phyloP scores from a whole-genome alignment of 92 coral and sea anemone species.

The Palythoa caribaeorum region DNA sequence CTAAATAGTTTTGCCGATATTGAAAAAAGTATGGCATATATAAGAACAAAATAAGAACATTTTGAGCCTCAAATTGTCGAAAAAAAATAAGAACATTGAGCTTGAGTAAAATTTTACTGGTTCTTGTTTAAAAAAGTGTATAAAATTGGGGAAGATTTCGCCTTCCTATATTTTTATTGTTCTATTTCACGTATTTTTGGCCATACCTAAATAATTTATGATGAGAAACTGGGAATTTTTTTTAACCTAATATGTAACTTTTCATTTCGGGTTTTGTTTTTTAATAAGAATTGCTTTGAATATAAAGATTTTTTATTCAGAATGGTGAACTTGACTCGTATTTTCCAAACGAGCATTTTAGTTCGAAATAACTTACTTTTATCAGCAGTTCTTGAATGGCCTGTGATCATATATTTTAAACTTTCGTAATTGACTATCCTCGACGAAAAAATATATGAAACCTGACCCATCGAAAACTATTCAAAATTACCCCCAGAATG shows the following conservation, averaged over 20 bases:
- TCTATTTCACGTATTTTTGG: not conserved
- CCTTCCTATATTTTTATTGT: not conserved
- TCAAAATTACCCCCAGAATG: not conserved
- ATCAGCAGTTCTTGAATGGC: not conserved
- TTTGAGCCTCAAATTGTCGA: no score
- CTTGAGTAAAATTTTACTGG: no score
- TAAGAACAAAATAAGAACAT: no score
- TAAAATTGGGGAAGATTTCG: not conserved
- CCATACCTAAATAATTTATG: not conserved
- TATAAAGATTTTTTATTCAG: slow-evolving; percentile 1
- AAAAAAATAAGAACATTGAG: no score
- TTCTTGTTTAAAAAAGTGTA: no score
- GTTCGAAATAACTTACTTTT: not conserved
- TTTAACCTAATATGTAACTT: not conserved
- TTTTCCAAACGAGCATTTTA: not conserved
- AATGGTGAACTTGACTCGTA: not conserved
- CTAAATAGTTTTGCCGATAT: no score
- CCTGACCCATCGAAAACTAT: slow-evolving; percentile 2
- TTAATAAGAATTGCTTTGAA: not conserved
- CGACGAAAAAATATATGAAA: not conserved
- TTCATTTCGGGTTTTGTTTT: not conserved
- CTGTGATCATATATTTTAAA: not conserved
- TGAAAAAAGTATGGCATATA: no score
- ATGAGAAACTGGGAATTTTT: no score
- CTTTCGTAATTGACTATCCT: not conserved